Conservation (phyloP, 30 jellyfish, hydroid and myxozoan genomes). For the Hydra vulgaris region DNA sequence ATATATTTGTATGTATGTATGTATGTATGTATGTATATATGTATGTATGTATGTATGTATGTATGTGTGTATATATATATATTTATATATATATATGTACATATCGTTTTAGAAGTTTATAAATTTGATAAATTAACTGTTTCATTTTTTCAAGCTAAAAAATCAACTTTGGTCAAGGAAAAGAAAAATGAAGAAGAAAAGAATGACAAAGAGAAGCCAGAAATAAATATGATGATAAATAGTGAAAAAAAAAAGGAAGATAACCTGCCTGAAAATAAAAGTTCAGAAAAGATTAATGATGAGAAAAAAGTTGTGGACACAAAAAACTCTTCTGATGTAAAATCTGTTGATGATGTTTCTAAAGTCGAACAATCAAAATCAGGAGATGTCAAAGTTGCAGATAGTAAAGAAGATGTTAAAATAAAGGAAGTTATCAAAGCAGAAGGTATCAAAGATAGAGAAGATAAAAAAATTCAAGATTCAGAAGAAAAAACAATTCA, state of each 20-base stretch:
- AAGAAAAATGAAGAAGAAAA: background rate
- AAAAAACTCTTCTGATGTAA: background rate
- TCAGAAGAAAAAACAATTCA: background rate
- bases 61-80: too few species aligned
- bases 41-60: too few species aligned
- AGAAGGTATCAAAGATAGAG: slow-evolving; percentile 4
- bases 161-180: background rate
- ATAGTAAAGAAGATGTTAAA: too few species aligned
- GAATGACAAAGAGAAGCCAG: background rate
- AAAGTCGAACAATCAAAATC: background rate
- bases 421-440: slow-evolving; percentile 6
- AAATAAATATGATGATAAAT: background rate
- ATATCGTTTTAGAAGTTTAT: too few species aligned
- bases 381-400: background rate
- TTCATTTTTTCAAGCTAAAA: background rate
- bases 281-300: background rate
- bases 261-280: background rate
- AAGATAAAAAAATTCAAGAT: background rate
- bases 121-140: too few species aligned
- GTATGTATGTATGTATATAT: too few species aligned
- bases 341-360: background rate
- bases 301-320: background rate
- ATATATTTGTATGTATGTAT: too few species aligned
- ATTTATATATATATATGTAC: too few species aligned
- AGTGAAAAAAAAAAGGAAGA: background rate